Conservation (phyloP, 2,888 invertebrate genomes). For the Agrotis puta region DNA sequence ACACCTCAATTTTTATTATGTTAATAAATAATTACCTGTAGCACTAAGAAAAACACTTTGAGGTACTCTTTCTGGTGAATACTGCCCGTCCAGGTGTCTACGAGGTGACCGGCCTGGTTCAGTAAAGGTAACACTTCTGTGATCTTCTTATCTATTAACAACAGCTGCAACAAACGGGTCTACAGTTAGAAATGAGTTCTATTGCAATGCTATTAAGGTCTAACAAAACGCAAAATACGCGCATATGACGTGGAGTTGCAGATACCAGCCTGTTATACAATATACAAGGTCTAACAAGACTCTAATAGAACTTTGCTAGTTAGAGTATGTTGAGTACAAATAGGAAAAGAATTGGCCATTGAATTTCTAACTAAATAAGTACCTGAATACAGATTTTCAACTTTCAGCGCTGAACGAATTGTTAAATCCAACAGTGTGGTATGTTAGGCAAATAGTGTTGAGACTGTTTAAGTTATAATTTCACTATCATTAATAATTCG, state of each 20-base stretch:
- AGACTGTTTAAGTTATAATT: too few species aligned
- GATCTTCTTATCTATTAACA: slow-evolving; percentile 98
- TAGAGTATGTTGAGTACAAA: too few species aligned
- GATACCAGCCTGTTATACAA: too few species aligned
- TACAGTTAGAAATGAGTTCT: slow-evolving; percentile 7
- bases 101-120: slow-evolving; percentile 96
- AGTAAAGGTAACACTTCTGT: slow-evolving; percentile 97
- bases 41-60: slow-evolving; percentile 98
- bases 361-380: not conserved
- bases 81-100: slow-evolving; percentile 97
- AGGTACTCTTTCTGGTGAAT: slow-evolving; percentile 98
- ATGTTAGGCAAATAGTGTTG: too few species aligned
- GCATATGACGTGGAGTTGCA: too few species aligned
- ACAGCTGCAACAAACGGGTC: slow-evolving; percentile 91
- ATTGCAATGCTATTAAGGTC: not conserved
- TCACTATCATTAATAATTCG: too few species aligned
- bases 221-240: too few species aligned
- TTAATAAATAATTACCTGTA: slow-evolving; percentile 92
- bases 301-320: too few species aligned
- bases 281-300: not conserved
- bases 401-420: too few species aligned
- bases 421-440: too few species aligned
- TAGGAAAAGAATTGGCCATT: too few species aligned
- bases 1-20: too few species aligned
- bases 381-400: not conserved